Percentiles rank a stretch among this genome's conserved stretches.
These are phyloP conservation scores for Lepidurus couesii DNA, from an alignment of 1,140 invertebrate genomes.

Conservation along the genomic window DNA sequence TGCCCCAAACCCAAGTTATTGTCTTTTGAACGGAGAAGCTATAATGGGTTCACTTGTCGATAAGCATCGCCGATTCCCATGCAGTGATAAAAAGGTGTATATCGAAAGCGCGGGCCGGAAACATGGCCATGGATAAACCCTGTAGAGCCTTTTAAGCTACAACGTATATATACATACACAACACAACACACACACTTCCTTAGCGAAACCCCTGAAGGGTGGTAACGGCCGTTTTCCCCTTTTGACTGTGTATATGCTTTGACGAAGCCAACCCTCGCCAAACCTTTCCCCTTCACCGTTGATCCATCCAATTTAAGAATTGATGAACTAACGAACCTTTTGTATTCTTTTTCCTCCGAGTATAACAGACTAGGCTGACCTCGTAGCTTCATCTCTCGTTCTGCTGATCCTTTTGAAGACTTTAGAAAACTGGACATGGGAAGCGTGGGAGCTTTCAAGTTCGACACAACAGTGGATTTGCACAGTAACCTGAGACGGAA, in stretches of 20 bases:
- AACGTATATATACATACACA: background rate
- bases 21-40: background rate
- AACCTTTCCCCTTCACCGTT: background rate
- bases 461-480: background rate
- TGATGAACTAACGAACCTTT: conserved; percentile 22
- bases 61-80: conserved; percentile 4
- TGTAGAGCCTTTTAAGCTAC: background rate
- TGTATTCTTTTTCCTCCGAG: background rate
- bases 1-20: background rate
- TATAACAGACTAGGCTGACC: no score
- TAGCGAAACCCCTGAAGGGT: background rate
- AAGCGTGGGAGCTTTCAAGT: conserved; percentile 14
- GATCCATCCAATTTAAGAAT: background rate
- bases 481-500: background rate
- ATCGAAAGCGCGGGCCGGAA: background rate
- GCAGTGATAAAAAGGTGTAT: conserved; percentile 11
- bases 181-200: background rate
- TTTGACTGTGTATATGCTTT: background rate
- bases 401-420: background rate
- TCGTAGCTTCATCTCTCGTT: no score
- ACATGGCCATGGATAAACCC: background rate
- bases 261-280: background rate
- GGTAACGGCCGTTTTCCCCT: conserved; percentile 13
- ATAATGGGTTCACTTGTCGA: conserved; percentile 1
- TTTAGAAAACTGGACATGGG: background rate